phyloP scores from a whole-genome alignment of 2,797 vertebrate species.

The Siniperca undulata region DNA sequence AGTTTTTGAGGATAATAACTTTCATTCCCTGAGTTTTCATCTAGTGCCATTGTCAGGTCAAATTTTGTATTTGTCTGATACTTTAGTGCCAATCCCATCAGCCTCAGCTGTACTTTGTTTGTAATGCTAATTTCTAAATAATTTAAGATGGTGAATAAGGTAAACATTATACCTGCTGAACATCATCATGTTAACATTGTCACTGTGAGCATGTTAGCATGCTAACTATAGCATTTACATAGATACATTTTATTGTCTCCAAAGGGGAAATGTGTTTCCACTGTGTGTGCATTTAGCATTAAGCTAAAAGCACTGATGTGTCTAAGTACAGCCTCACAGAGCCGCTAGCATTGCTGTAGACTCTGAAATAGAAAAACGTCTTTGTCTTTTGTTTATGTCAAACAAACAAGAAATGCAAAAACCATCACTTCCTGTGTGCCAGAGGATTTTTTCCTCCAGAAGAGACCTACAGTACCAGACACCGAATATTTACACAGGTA shows the following conservation, averaged over 20 bases:
- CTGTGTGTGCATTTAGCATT: not conserved
- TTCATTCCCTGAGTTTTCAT: not conserved
- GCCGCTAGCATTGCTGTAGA: not conserved
- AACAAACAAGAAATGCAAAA: not conserved
- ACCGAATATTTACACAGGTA: not conserved
- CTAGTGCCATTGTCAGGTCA: not conserved
- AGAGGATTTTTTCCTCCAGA: not conserved
- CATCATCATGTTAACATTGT: not conserved
- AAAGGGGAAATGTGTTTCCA: not conserved
- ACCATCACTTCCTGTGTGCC: not conserved
- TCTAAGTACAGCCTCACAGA: not conserved
- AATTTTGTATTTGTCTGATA: not conserved
- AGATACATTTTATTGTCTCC: too few species aligned
- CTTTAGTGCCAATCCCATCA: not conserved
- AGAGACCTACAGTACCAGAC: not conserved
- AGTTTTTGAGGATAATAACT: not conserved
- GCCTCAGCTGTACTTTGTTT: not conserved
- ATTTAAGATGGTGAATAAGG: not conserved
- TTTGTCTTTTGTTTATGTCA: not conserved
- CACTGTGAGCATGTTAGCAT: not conserved
- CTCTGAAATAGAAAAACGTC: too few species aligned
- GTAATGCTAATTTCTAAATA: not conserved
- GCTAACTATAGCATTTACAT: too few species aligned
- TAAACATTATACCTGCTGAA: not conserved
- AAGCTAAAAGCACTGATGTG: not conserved